Evolutionary conservation across 2,888 invertebrate genomes (phyloP).

Genomic region (Habrosyne pyritoides): DNA sequence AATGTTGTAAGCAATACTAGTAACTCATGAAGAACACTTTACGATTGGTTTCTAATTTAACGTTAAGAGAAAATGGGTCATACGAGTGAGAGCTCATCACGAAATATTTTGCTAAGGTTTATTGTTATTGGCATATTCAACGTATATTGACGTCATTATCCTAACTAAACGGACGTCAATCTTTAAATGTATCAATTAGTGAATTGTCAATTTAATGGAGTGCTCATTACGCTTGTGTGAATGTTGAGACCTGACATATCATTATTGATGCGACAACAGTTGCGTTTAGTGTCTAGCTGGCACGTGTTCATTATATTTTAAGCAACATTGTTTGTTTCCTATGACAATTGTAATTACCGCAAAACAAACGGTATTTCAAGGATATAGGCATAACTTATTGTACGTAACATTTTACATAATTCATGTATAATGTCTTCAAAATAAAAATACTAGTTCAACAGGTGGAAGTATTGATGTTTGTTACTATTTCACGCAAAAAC

Average conservation of each 20-base stretch:
- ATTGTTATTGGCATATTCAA: neutral
- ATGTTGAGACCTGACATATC: neutral
- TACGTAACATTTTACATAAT: no score
- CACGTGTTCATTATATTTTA: neutral
- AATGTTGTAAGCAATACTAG: neutral
- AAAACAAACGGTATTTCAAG: neutral
- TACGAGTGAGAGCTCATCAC: neutral
- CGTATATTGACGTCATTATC: neutral
- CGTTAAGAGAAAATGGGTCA: constrained; percentile 6
- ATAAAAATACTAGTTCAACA: no score
- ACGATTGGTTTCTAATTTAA: neutral
- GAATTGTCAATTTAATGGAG: neutral
- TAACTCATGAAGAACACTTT: neutral
- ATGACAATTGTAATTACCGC: neutral
- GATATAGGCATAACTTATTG: neutral
- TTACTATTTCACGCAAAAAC: no score
- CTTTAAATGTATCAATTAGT: neutral
- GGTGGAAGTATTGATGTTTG: no score
- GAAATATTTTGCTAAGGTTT: constrained; percentile 6
- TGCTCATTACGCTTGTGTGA: neutral
- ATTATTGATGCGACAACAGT: neutral
- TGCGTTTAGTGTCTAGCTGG: neutral
- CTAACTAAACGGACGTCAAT: constrained; percentile 1
- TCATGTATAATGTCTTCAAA: no score
- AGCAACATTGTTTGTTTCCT: neutral